A percentile compares a stretch with the other conserved stretches of the same genome.
These are phyloP conservation scores for Armadillidium nasatum DNA, from an alignment of 1,140 invertebrate species.

Conservation along the genomic window DNA sequence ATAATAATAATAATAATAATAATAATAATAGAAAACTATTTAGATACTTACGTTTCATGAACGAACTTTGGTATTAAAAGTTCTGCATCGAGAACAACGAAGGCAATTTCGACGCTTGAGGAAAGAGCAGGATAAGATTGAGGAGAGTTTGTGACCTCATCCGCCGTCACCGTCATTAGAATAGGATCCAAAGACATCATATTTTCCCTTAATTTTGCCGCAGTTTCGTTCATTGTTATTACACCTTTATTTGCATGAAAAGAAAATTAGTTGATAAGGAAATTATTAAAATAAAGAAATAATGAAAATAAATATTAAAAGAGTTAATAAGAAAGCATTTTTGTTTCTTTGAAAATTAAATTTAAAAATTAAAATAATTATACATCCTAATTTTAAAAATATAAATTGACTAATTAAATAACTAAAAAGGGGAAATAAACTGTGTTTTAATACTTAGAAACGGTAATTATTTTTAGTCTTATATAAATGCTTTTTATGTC, in stretches of 20 bases:
- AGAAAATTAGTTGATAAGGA: neutral
- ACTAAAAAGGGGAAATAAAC: too few relatives aligned
- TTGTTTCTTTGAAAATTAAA: too few relatives aligned
- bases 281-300: too few relatives aligned
- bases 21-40: slow-evolving; percentile 9
- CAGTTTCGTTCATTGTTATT: slow-evolving; percentile 57
- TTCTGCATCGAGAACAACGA: slow-evolving; percentile 46
- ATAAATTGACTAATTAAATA: too few relatives aligned
- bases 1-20: neutral
- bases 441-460: too few relatives aligned
- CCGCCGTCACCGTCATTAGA: slow-evolving; percentile 72
- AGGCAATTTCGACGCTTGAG: slow-evolving; percentile 44
- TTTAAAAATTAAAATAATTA: too few relatives aligned
- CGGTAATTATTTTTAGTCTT: too few relatives aligned
- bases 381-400: too few relatives aligned
- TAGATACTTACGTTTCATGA: slow-evolving; percentile 43
- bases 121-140: slow-evolving; percentile 52
- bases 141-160: slow-evolving; percentile 61
- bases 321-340: too few relatives aligned
- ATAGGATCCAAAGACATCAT: slow-evolving; percentile 73
- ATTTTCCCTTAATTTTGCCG: slow-evolving; percentile 63
- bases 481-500: too few relatives aligned
- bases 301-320: too few relatives aligned
- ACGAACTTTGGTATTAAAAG: slow-evolving; percentile 47
- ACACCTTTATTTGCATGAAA: slow-evolving; percentile 54